A percentile compares a stretch with the other conserved stretches of the same genome.
Evolutionary conservation across 2,797 vertebrate species (phyloP).

Genomic region (Danio kyathit): DNA sequence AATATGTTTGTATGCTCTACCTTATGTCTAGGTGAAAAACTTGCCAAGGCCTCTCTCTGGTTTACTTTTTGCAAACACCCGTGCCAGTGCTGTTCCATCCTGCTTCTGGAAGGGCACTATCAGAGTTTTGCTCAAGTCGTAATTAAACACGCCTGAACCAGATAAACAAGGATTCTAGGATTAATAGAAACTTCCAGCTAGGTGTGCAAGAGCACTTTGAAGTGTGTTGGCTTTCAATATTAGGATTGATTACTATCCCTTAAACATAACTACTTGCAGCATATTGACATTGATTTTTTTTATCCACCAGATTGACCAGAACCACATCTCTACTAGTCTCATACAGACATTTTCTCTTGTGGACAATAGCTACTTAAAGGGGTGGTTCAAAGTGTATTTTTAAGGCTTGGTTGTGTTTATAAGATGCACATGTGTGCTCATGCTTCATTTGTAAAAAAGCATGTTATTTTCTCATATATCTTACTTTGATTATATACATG

Average conservation of each 20-base stretch:
- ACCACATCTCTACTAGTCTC: not conserved
- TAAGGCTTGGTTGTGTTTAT: too few relatives aligned
- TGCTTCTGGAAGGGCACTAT: not conserved
- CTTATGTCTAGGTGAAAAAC: constrained; percentile 13
- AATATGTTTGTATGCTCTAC: constrained; percentile 23
- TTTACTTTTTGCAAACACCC: not conserved
- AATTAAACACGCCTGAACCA: not conserved
- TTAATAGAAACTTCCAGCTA: not conserved
- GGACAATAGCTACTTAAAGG: not conserved
- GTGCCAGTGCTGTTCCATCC: not conserved
- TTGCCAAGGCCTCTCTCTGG: not conserved
- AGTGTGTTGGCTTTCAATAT: not conserved
- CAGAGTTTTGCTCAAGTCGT: not conserved
- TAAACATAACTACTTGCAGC: not conserved
- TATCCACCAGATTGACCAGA: not conserved
- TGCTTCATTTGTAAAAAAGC: too few relatives aligned
- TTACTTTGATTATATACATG: too few relatives aligned
- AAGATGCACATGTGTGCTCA: too few relatives aligned
- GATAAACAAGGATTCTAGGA: not conserved
- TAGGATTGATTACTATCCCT: not conserved
- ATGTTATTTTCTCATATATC: too few relatives aligned
- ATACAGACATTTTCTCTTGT: not conserved
- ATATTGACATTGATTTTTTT: not conserved
- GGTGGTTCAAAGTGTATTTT: too few relatives aligned
- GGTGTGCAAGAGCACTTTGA: not conserved